Evolutionary conservation across 1,140 invertebrate genomes (phyloP).

Genomic region (Cyphomyrmex costatus): DNA sequence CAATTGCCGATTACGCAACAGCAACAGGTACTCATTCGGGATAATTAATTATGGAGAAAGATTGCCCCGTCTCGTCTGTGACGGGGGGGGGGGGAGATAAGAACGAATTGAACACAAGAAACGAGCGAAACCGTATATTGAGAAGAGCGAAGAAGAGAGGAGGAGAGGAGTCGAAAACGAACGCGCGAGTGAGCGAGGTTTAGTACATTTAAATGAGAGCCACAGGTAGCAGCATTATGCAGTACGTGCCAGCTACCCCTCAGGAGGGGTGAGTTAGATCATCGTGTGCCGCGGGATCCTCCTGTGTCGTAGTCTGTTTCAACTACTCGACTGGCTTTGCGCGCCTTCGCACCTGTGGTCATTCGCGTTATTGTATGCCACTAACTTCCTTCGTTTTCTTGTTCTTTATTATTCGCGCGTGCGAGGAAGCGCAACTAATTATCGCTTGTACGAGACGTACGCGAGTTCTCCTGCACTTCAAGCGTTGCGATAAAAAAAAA

Average conservation of each 20-base stretch:
- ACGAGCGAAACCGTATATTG: slow-evolving; percentile 38
- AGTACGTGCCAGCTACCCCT: slow-evolving; percentile 80
- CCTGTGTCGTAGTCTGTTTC: slow-evolving; percentile 71
- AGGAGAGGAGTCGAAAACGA: slow-evolving; percentile 37
- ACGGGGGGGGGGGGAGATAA: slow-evolving; percentile 54
- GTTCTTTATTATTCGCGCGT: slow-evolving; percentile 30
- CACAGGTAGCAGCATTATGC: slow-evolving; percentile 84
- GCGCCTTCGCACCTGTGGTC: slow-evolving; percentile 73
- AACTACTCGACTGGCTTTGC: slow-evolving; percentile 72
- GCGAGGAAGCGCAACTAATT: slow-evolving; percentile 61
- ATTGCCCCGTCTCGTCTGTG: neutral
- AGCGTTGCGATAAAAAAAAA: slow-evolving; percentile 43
- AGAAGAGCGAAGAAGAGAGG: slow-evolving; percentile 27
- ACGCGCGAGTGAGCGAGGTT: slow-evolving; percentile 72
- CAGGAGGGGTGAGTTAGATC: slow-evolving; percentile 80
- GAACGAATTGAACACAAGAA: slow-evolving; percentile 65
- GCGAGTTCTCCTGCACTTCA: slow-evolving; percentile 22
- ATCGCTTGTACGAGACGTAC: slow-evolving; percentile 55
- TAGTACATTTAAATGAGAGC: slow-evolving; percentile 84
- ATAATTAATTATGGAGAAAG: slow-evolving; percentile 69
- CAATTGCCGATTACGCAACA: slow-evolving; percentile 22
- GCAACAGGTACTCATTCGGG: slow-evolving; percentile 71
- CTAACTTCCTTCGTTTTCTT: slow-evolving; percentile 20
- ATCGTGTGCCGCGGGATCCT: slow-evolving; percentile 76
- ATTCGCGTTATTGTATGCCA: slow-evolving; percentile 53